Evolutionary conservation across 2,888 invertebrate genomes (phyloP), one percentile per base, ranked within the genome.

Genomic region (Eulithis prunata): DNA sequence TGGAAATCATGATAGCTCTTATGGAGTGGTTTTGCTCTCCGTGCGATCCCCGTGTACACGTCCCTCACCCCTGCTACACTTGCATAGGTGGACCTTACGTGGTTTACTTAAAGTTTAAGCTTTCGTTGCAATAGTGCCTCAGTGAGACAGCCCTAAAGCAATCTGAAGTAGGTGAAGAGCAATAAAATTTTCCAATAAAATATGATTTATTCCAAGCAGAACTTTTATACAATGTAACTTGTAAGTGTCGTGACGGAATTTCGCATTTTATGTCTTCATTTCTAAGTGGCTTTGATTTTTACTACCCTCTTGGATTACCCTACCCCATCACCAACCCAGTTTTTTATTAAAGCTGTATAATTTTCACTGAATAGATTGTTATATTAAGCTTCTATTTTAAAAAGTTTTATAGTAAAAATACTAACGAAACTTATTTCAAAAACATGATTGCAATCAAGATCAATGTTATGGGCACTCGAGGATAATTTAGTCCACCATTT

Each of bases 141-240:
- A 38, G 21, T 66, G 41, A 45, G 10, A 52, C 13, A 58, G 55
- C 59, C 52, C 58, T 66, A 60, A 68, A 56, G 46, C 41, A 57
- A 57, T 51, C 46, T 36, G 49, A 58, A 68, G 53, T 58, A 66
- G 74, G 68, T 64, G 68, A 41, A 49, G 28, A 59, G 57, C 66
- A 66, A 70, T 71, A 77, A 79, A 73, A 67, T 68, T 66, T 67
- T 32, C 65, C 57, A 74, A 75, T 78, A 79, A 80, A 78, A 70
- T 72, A 71, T 78, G 78, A 78, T 78, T 80, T 78, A 79, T 78
- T 66, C 59, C 53, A 54, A 38, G 64, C 66, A 66, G 57, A 71
- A 75, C 68, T 74, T 73, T 70, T 59, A 66, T 74, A 77, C 78
- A 74, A 69, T 72, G 78, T 78, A 66, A 66, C 45, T 59, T 65